Evolutionary conservation across 1,140 invertebrate genomes (phyloP).

Genomic region (Pogonomyrmex barbatus): DNA sequence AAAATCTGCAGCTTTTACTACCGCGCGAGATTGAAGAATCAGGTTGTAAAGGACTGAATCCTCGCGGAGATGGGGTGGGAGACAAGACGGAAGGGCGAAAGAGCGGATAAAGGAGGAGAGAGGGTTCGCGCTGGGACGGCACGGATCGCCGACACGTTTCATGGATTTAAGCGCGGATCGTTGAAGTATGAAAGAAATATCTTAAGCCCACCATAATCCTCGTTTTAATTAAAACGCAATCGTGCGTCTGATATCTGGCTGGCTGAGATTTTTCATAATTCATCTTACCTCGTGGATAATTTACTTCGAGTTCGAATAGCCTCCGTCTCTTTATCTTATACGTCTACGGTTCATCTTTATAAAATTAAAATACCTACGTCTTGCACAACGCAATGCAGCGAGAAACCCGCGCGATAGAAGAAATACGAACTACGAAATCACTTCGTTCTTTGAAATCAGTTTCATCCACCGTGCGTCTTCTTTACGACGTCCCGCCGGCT

Average conservation of each 20-base stretch:
- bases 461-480: constrained; percentile 57
- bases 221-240: constrained; percentile 83
- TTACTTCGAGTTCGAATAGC: constrained; percentile 54
- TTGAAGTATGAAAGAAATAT: constrained; percentile 82
- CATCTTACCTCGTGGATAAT: constrained; percentile 75
- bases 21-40: constrained; percentile 80
- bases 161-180: constrained; percentile 71
- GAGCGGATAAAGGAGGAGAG: constrained; percentile 26
- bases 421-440: constrained; percentile 33
- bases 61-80: constrained; percentile 55
- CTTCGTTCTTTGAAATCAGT: constrained; percentile 56
- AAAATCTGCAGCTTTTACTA: constrained; percentile 81
- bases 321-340: neutral
- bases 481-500: constrained; percentile 53
- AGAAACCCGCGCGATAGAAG: neutral
- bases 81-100: constrained; percentile 52
- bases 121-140: constrained; percentile 42
- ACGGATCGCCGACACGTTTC: constrained; percentile 70
- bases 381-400: constrained; percentile 11
- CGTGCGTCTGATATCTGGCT: constrained; percentile 73
- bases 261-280: constrained; percentile 74
- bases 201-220: constrained; percentile 78
- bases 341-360: neutral
- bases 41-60: constrained; percentile 77
- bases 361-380: constrained; percentile 48